These are phyloP conservation scores for Amaurobius ferox DNA, from an alignment of 2,888 invertebrate genomes.

Conservation along the genomic window DNA sequence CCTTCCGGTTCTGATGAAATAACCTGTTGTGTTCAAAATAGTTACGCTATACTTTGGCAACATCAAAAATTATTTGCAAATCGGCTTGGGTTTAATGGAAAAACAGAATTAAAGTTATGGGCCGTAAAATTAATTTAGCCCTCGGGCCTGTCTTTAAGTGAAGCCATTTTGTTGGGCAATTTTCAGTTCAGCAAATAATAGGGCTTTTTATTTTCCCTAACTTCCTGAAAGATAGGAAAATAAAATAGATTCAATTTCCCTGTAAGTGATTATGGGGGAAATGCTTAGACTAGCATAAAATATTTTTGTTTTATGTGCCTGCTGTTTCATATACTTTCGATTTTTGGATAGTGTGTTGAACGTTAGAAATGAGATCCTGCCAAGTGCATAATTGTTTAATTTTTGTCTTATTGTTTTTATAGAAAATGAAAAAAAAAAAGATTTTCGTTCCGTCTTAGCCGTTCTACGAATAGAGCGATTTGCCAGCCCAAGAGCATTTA, in stretches of 20 bases:
- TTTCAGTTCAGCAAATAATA: background rate
- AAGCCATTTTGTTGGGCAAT: constrained; percentile 2
- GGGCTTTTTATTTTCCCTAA: background rate
- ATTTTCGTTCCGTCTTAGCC: too few species aligned
- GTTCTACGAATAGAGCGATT: too few species aligned
- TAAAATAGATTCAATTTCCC: background rate
- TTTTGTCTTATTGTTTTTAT: too few species aligned
- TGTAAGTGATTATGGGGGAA: background rate
- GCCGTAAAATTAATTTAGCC: constrained; percentile 42
- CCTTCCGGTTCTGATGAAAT: background rate
- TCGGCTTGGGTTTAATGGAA: constrained; percentile 16
- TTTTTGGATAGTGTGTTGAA: too few species aligned
- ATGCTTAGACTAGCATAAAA: background rate
- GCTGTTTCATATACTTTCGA: too few species aligned
- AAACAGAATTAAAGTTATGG: constrained; percentile 23
- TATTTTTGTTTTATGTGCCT: too few species aligned
- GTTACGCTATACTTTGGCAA: too few species aligned
- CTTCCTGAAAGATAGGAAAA: background rate
- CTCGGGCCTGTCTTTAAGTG: background rate
- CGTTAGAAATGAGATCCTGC: too few species aligned
- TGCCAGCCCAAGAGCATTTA: too few species aligned
- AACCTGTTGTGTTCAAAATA: constrained; percentile 23
- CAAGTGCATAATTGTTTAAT: too few species aligned
- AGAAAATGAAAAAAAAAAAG: too few species aligned
- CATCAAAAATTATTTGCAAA: constrained; percentile 6